Evolutionary conservation across 2,797 vertebrate genomes (phyloP), one percentile per base, ranked within the genome.

Genomic region (Intellagama lesueurii): DNA sequence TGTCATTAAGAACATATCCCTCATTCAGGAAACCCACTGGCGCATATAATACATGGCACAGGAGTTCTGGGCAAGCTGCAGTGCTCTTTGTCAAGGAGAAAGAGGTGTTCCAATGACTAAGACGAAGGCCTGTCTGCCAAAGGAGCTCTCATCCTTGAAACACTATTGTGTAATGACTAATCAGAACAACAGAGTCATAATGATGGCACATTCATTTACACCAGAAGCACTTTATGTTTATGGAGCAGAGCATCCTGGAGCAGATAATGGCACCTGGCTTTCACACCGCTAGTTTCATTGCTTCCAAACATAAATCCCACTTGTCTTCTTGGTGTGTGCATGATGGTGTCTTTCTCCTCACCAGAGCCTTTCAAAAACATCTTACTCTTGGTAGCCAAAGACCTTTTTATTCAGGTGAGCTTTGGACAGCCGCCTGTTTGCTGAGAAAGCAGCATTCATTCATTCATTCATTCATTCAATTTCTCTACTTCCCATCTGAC

Each of bases 121-220:
- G 91, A 92, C 83, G 90, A 89, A 90, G 88, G 78, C 88, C 87
- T 91, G 90, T 91, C 85, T 92, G 84, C 35, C 82, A 94, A 90
- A 85, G 86, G 78, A 91, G 91, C 87, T 86, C 87, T 72, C 91
- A 93, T 89, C 52, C 89, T 89, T 90, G 75, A 92, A 89, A 90
- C 64, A 87, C 80, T 35, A 49, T 73, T 22, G 7, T 22, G 49
- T 92, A 95, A 92, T 70, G 82, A 93, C 87, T 69, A 92, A 91
- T 93, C 91, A 90, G 91, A 93, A 91, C 76, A 90, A 79, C 76
- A 85, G 60, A 92, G 85, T 56, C 60, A 70, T 89, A 94, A 92
- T 91, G 94, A 90, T 28, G 7, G 26, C 4, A 88, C 66, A n/a
- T 88, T 92, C 87, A 52, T 83, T 89, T 73, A 82, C 85, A 86